Percentiles rank a stretch among this genome's conserved stretches.
Evolutionary conservation across 2,113 vertebrate species (phyloP).

Genomic region (Argyrosomus japonicus): DNA sequence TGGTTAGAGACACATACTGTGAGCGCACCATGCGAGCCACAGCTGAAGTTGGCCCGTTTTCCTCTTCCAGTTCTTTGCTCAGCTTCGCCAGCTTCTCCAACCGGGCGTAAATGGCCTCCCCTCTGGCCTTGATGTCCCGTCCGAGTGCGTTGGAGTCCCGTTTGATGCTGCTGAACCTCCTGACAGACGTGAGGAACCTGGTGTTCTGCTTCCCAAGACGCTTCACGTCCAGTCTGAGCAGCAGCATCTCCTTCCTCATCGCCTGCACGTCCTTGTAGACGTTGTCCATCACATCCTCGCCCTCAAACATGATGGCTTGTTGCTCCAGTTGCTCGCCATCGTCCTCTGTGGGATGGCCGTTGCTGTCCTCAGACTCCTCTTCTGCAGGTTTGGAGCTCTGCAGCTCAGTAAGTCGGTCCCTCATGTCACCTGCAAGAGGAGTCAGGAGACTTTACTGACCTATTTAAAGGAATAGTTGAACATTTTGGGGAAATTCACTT

Average conservation of each 20-base stretch:
- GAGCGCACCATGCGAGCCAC: conserved; percentile 88
- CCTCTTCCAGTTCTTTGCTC: conserved; percentile 84
- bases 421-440: conserved; percentile 89
- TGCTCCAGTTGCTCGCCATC: conserved; percentile 63
- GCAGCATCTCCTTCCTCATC: conserved; percentile 88
- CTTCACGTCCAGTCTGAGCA: conserved; percentile 88
- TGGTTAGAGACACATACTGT: conserved; percentile 88
- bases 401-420: conserved; percentile 90
- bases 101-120: conserved; percentile 89
- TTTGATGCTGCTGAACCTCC: conserved; percentile 97
- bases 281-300: conserved; percentile 87
- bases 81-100: conserved; percentile 85
- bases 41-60: conserved; percentile 84
- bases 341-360: conserved; percentile 27
- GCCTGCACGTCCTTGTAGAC: conserved; percentile 88
- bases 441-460: conserved; percentile 1
- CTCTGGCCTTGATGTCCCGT: conserved; percentile 91
- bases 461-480: neutral
- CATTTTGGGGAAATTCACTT: neutral
- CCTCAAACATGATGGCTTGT: conserved; percentile 86
- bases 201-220: conserved; percentile 92
- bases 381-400: conserved; percentile 74
- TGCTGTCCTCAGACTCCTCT: conserved; percentile 38
- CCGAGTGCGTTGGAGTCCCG: conserved; percentile 93
- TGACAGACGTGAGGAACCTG: conserved; percentile 95